These are phyloP conservation scores for Endotricha flammealis DNA, from an alignment of 2,888 invertebrate species.

Conservation along the genomic window DNA sequence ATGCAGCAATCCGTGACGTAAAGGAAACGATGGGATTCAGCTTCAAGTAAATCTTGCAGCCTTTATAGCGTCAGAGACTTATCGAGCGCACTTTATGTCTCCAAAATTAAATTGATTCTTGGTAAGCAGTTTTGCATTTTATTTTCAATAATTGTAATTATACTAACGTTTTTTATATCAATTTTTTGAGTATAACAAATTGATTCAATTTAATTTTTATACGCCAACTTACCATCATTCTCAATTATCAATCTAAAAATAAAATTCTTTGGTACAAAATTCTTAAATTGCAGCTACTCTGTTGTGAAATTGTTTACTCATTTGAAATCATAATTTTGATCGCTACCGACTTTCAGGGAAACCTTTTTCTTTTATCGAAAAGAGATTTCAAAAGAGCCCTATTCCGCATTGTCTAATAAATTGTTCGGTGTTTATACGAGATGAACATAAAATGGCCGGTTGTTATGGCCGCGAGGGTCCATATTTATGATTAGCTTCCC, in stretches of 20 bases:
- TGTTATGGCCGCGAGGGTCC: conserved; percentile 39
- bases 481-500: conserved; percentile 57
- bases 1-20: not conserved
- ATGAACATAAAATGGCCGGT: conserved; percentile 41
- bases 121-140: too few relatives aligned
- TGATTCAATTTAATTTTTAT: too few relatives aligned
- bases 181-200: too few relatives aligned
- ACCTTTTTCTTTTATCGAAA: not conserved
- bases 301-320: too few relatives aligned
- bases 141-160: too few relatives aligned
- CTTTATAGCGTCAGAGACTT: not conserved
- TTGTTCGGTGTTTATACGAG: conserved; percentile 35
- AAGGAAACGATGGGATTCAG: not conserved
- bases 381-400: conserved; percentile 5
- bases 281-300: too few relatives aligned
- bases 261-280: too few relatives aligned
- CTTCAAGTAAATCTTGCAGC: not conserved
- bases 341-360: too few relatives aligned
- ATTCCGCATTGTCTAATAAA: conserved; percentile 30
- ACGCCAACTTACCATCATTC: too few relatives aligned
- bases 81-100: not conserved
- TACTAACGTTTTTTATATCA: too few relatives aligned
- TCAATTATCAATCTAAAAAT: too few relatives aligned
- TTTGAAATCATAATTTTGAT: too few relatives aligned
- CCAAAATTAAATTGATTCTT: not conserved